Percentiles rank a stretch among this genome's conserved stretches.
Conservation (phyloP, 2,113 vertebrate genomes). For the Phylloscopus trochilus region DNA sequence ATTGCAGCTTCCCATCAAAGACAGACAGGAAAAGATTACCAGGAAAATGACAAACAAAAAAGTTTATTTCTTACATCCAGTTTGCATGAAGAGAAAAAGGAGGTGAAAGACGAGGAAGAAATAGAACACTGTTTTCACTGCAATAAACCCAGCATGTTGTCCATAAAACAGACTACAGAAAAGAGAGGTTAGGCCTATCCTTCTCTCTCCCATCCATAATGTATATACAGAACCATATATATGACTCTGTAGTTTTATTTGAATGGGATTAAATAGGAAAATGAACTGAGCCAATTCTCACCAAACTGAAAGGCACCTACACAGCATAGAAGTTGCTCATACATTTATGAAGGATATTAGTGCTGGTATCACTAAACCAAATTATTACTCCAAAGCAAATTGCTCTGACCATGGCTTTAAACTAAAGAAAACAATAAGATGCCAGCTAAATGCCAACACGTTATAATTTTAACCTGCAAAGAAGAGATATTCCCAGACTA, state of each 20-base stretch:
- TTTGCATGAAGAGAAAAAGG: neutral
- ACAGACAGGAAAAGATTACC: neutral
- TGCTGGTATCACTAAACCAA: neutral
- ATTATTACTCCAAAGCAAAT: neutral
- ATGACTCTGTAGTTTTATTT: neutral
- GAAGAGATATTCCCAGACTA: neutral
- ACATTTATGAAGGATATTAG: neutral
- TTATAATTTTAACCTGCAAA: neutral
- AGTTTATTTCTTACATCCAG: neutral
- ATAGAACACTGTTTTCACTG: neutral
- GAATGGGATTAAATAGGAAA: neutral
- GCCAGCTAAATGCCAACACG: neutral
- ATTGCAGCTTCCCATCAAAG: neutral
- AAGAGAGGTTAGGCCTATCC: neutral
- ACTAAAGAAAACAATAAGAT: neutral
- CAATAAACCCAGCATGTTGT: neutral
- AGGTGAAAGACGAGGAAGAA: neutral
- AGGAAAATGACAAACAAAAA: slow-evolving; percentile 1
- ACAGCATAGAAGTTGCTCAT: neutral
- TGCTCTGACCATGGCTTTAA: neutral
- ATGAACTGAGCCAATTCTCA: neutral
- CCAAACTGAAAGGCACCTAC: neutral
- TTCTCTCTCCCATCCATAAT: neutral
- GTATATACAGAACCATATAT: neutral
- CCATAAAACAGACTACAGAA: neutral